These are phyloP conservation scores for Oncorhynchus masou DNA, from an alignment of 2,113 vertebrate species.

Conservation along the genomic window DNA sequence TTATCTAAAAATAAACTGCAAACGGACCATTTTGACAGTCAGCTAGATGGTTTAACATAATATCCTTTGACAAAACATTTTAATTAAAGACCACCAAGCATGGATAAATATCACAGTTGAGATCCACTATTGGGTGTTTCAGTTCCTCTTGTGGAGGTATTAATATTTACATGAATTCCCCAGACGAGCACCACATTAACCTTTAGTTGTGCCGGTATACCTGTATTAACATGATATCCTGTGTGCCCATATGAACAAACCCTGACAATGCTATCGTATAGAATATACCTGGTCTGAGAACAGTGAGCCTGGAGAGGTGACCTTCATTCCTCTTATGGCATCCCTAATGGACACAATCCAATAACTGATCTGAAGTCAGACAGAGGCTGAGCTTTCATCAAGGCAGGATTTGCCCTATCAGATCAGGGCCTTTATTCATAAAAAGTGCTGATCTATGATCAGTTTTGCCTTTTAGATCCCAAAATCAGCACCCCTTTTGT, in stretches of 20 bases:
- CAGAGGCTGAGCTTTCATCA: slow-evolving; percentile 4
- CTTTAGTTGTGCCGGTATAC: neutral
- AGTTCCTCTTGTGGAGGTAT: no score
- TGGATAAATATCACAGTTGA: no score
- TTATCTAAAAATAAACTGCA: no score
- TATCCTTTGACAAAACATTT: neutral
- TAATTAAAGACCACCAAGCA: neutral
- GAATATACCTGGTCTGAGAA: neutral
- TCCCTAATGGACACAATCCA: neutral
- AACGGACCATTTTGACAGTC: no score
- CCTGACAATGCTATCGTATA: neutral
- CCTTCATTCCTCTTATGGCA: neutral
- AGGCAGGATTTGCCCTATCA: neutral
- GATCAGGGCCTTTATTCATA: no score
- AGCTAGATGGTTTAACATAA: no score
- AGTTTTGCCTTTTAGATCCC: no score
- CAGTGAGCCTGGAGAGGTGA: neutral
- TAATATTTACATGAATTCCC: no score
- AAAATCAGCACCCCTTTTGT: neutral
- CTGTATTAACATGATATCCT: neutral
- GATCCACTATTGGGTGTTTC: no score
- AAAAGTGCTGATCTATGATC: no score
- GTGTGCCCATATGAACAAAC: neutral
- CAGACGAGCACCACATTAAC: no score
- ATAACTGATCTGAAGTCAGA: slow-evolving; percentile 4